Base-by-base conservation (phyloP, 2,113 vertebrate genomes). In the Gallinago media region DNA sequence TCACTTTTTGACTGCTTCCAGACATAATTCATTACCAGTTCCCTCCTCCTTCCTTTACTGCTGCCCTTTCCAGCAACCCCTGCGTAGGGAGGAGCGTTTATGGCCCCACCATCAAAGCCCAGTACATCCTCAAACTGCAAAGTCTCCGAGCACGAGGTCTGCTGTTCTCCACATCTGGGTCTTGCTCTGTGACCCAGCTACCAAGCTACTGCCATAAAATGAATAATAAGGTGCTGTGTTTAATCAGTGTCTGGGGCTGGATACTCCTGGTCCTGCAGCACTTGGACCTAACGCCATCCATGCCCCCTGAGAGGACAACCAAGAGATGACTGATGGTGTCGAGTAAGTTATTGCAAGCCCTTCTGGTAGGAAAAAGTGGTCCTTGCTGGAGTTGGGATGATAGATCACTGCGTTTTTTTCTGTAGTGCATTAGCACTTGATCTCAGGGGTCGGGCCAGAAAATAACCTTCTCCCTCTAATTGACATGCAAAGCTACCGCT, bases 371-470 rank as follows among this genome's bases (percentile, higher is more conserved):
- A 94, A 75, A 91, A 81, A 83, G 62, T 71, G 72, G 20, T 77
- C 18, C 85, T 94, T 78, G 79, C 72, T 86, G 72, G 82, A 71
- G 85, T 85, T n/a, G 12, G 72, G 72, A 17, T 94, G 88, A 96
- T 63, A 44, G 76, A 95, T 95, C 82, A 40, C 88, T 26, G 55
- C 9, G 0, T 38, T 42, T 94, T 88, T 88, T 55, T 22, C 90
- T 92, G 78, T 11, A 85, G 90, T 90, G 78, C 92, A 93, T 96
- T 96, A 96, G 85, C 92, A 71, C 88, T 96, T 85, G 88, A 92
- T 86, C 93, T 85, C 92, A 63, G 90, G 83, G 92, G 94, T 96
- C 59, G 1, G 77, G 59, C 32, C 76, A 59, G 88, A 80, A 58
- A 93, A 94, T 68, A 90, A 86, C 95, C 90, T 90, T 71, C 82